Conservation (phyloP, 1,140 invertebrate species). For the Macrobrachium rosenbergii region DNA sequence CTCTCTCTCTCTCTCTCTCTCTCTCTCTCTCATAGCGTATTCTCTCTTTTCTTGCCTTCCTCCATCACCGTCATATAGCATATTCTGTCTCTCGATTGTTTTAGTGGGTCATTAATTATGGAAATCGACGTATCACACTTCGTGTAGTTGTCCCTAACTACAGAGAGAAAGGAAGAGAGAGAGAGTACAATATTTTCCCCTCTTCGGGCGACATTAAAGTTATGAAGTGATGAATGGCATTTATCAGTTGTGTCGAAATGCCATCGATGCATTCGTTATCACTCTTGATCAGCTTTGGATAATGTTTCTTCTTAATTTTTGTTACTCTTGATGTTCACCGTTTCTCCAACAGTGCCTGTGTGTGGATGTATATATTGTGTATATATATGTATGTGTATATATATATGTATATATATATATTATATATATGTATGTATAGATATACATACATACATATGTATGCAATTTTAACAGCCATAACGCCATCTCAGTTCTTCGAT, state of each 20-base stretch:
- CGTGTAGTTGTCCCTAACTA: background rate
- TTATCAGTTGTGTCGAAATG: too few species aligned
- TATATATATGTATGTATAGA: slow-evolving; percentile 4
- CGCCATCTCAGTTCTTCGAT: too few species aligned
- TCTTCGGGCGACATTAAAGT: background rate
- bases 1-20: slow-evolving; percentile 25
- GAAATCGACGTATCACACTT: background rate
- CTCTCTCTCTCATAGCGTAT: background rate
- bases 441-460: background rate
- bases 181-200: background rate
- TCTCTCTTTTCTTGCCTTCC: background rate
- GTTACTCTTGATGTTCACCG: background rate
- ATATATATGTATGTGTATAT: slow-evolving; percentile 3
- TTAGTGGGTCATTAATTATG: too few species aligned
- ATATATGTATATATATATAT: slow-evolving; percentile 15
- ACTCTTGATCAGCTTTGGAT: too few species aligned
- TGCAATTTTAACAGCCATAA: background rate
- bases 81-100: background rate
- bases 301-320: background rate
- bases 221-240: too few species aligned
- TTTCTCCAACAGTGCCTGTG: background rate
- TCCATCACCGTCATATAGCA: background rate
- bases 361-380: background rate
- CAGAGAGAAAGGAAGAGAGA: background rate
- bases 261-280: too few species aligned